Evolutionary conservation across 2,113 vertebrate species (phyloP), one percentile per base, ranked within the genome.

Genomic region (Clarias magur): DNA sequence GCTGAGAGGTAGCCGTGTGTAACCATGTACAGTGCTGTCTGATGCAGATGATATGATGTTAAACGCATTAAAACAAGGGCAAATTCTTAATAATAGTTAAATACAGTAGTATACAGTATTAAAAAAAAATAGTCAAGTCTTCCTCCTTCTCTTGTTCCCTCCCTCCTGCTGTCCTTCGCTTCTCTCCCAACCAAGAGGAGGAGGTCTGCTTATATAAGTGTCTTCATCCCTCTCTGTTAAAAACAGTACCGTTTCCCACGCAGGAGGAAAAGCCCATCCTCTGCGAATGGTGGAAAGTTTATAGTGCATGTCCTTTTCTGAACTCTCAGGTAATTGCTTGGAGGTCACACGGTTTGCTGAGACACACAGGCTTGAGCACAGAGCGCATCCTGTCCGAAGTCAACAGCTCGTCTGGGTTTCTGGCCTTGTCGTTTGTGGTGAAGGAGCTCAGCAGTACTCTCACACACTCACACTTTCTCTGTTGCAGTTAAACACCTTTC

Each of bases 311-410:
- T 73, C 30, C 27, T 70, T 59, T 70, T 59, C 63, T 57, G 57
- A 80, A 25, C 76, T 80, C 78, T 48, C 54, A 53, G 38, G 70
- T 60, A 60, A 57, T 19, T 72, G n/a, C 57, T 34, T 60, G 54
- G 42, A 56, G 48, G 65, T 19, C 17, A 42, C 19, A 0, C 3
- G 25, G 67, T 25, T 72, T 27, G n/a, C 68, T 72, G 11, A 12
- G 25, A 60, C 56, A 25, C 65, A 3, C 15, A 2, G 3, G 16
- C 0, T 85, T 15, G 12, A 73, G 84, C 25, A 59, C 53, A 21
- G 60, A 54, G 60, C 25, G 84, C 15, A 80, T 57, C 21, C 8
- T 38, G 72, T 42, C 63, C 88, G 86, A 70, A 53, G 76, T 81
- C 82, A 88, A 8, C 57, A 34, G 54, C 82, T 87, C 79, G 12